phyloP scores from a whole-genome alignment of 1,140 invertebrate species.

The Ceratina calcarata region DNA sequence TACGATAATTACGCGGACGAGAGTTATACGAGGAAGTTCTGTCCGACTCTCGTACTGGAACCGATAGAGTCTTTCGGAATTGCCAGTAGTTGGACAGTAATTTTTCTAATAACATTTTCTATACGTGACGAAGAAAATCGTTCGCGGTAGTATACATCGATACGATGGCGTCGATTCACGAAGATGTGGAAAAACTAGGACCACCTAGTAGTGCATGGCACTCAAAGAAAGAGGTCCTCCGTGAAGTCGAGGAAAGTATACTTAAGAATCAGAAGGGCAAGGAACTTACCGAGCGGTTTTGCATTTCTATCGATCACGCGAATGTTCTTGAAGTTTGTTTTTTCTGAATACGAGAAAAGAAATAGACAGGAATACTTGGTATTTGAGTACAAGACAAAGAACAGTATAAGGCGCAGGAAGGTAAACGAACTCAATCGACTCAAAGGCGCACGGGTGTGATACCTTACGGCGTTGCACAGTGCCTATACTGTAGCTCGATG shows the following conservation, averaged over 20 bases:
- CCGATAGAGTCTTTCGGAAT: too few relatives aligned
- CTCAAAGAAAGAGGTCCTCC: neutral
- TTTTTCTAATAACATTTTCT: neutral
- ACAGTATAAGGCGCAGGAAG: neutral
- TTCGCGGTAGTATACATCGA: neutral
- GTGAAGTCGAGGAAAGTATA: neutral
- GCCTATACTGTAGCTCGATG: conserved; percentile 25
- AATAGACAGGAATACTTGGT: neutral
- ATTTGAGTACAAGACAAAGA: neutral
- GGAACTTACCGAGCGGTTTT: conserved; percentile 8
- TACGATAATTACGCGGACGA: conserved; percentile 13
- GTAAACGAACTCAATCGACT: conserved; percentile 32
- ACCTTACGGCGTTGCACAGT: neutral
- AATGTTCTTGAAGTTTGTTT: neutral
- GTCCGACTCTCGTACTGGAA: too few relatives aligned
- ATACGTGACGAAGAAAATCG: neutral
- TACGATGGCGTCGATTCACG: neutral
- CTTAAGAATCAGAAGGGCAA: neutral
- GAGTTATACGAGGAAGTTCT: too few relatives aligned
- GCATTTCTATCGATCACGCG: neutral
- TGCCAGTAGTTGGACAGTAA: too few relatives aligned
- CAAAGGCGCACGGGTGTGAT: neutral
- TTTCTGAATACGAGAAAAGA: neutral
- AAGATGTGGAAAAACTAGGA: neutral
- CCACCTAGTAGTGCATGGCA: neutral